Base-by-base conservation (phyloP, 2,113 vertebrate species). In the Myrmecophaga tridactyla region DNA sequence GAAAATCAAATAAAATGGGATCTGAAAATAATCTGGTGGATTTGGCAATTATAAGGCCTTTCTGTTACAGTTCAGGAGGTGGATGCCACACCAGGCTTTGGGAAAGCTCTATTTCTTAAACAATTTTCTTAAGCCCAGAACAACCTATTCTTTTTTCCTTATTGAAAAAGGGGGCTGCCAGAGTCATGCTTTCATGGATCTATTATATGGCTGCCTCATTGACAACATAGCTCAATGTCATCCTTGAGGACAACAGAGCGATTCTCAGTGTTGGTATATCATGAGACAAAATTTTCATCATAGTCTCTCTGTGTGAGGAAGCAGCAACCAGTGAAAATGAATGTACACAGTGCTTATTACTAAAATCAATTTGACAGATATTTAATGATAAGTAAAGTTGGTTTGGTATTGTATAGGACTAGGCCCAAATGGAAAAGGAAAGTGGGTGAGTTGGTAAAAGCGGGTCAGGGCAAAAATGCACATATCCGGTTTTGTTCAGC, bases 151-250 rank as follows among this genome's bases (percentile, higher is more conserved):
- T 60, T 62, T 82, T 53, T 78, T 89, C 13, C 11, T 65, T 93
- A 78, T 48, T 89, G 89, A 82, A 95, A 95, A 69, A 4, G n/a
- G 43, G 60, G 72, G 20, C 29, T 81, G 48, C n/a, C 84, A 95
- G 76, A 18, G 31, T 53, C 73, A 81, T 60, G 43, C 51, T 89
- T 56, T 85, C 41, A 39, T 62, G 36, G 73, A 20, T 89, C n/a
- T 87, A 31, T 75, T 91, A 67, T 53, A 75, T 72, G 58, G 53
- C 69, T 60, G 21, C 27, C 23, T 89, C 43, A 60, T 72, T 53
- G 86, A 48, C 77, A 86, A 73, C 29, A 53, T 63, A 62, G 86
- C 34, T 77, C 27, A 27, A 10, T 75, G 56, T 58, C 27, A 86
- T n/a, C 36, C 53, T 51, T 56, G 53, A 94, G 46, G 75, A 82